Evolutionary conservation across 2,113 vertebrate genomes (phyloP).

Genomic region (Hippoglossus stenolepis): DNA sequence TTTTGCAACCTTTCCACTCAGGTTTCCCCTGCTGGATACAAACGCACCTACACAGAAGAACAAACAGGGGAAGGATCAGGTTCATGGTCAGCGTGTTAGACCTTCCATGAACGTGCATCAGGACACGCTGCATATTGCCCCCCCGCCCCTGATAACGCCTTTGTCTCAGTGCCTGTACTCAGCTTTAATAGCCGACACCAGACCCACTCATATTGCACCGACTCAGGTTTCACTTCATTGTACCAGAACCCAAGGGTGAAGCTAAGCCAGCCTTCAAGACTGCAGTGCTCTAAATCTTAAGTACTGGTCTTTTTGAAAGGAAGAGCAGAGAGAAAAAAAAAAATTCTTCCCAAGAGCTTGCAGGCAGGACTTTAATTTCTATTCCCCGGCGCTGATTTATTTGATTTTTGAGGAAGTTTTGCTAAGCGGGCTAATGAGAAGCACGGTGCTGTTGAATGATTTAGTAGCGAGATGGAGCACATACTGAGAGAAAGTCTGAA

Average conservation of each 20-base stretch:
- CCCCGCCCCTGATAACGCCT: not conserved
- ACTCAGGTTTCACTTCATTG: constrained; percentile 34
- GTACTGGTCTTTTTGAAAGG: constrained; percentile 42
- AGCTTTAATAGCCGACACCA: constrained; percentile 2
- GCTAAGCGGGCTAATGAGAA: constrained; percentile 93
- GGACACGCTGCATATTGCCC: not conserved
- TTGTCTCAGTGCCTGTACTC: constrained; percentile 1
- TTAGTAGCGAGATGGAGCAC: constrained; percentile 81
- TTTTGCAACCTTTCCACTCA: not conserved
- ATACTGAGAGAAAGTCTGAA: constrained; percentile 75
- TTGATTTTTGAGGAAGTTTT: constrained; percentile 91
- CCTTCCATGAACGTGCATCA: not conserved
- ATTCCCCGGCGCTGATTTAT: constrained; percentile 90
- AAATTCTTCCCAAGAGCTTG: constrained; percentile 47
- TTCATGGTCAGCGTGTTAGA: not conserved
- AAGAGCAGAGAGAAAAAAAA: constrained; percentile 7
- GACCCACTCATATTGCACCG: constrained; percentile 4
- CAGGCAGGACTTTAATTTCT: constrained; percentile 88
- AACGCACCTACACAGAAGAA: not conserved
- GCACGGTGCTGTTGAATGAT: constrained; percentile 89
- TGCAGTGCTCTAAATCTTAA: constrained; percentile 68
- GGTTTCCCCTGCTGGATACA: not conserved
- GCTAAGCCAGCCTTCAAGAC: constrained; percentile 45
- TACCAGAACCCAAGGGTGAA: constrained; percentile 45
- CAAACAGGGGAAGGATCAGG: not conserved